These are phyloP conservation scores for Gambusia holbrooki DNA, from an alignment of 2,113 vertebrate species.

Conservation along the genomic window DNA sequence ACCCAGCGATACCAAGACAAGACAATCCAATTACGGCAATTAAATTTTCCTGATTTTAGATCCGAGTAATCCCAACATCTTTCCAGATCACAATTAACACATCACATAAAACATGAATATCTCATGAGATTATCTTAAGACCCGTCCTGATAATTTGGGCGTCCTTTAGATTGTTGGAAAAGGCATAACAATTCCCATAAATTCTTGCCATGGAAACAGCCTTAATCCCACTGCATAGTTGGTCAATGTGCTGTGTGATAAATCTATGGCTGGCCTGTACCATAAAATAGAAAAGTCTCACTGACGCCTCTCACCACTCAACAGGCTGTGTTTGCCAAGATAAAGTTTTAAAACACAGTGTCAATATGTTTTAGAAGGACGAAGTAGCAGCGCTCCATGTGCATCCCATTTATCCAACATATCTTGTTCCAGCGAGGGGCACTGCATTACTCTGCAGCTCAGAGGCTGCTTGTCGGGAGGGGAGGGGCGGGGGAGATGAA, in stretches of 20 bases:
- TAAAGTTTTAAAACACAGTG: constrained; percentile 63
- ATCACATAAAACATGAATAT: no score
- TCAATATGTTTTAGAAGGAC: constrained; percentile 71
- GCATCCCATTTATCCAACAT: constrained; percentile 75
- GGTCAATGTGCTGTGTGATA: background rate
- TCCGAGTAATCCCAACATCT: no score
- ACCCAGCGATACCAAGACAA: no score
- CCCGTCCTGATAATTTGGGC: no score
- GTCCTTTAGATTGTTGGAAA: no score
- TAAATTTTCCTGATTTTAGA: no score
- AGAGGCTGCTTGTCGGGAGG: constrained; percentile 51
- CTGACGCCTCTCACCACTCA: constrained; percentile 23
- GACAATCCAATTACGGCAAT: no score
- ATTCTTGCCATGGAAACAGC: background rate
- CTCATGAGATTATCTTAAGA: no score
- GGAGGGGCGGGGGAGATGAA: constrained; percentile 60
- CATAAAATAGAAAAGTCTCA: background rate
- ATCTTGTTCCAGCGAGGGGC: constrained; percentile 73
- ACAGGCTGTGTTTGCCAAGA: constrained; percentile 51
- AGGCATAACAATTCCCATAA: no score
- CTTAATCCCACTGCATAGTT: background rate
- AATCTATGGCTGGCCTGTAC: background rate
- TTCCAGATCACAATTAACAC: no score
- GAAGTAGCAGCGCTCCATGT: constrained; percentile 68
- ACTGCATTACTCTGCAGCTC: constrained; percentile 73